phyloP scores from a whole-genome alignment of 2,888 invertebrate genomes.

The Allolobophora icterica region DNA sequence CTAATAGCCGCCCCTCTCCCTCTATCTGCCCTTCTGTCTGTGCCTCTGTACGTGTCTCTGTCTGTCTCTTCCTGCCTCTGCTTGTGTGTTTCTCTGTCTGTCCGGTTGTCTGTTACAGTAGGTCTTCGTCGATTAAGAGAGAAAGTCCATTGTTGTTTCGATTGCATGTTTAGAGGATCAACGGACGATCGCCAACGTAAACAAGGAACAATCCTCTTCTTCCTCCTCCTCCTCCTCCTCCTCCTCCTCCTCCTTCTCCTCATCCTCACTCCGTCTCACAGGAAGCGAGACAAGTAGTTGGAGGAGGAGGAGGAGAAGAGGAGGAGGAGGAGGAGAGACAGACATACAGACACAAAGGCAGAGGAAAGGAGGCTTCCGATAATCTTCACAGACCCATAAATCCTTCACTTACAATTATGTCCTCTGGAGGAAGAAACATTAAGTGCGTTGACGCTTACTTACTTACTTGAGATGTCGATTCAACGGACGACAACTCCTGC shows the following conservation, averaged over 20 bases:
- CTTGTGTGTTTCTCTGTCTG: no score
- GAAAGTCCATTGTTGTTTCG: no score
- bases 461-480: neutral
- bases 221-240: neutral
- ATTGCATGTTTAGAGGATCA: no score
- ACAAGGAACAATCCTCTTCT: no score
- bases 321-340: neutral
- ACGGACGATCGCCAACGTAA: no score
- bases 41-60: no score
- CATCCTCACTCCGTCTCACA: neutral
- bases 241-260: neutral
- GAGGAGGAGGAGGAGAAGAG: no score
- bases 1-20: no score
- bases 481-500: neutral
- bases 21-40: no score
- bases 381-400: neutral
- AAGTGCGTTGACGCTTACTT: neutral
- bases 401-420: neutral
- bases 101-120: no score
- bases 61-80: no score
- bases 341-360: neutral
- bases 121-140: no score
- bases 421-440: neutral
- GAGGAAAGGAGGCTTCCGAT: neutral
- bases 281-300: neutral